Evolutionary conservation across 2,888 invertebrate genomes (phyloP).

Genomic region (Lasioglossum morio): DNA sequence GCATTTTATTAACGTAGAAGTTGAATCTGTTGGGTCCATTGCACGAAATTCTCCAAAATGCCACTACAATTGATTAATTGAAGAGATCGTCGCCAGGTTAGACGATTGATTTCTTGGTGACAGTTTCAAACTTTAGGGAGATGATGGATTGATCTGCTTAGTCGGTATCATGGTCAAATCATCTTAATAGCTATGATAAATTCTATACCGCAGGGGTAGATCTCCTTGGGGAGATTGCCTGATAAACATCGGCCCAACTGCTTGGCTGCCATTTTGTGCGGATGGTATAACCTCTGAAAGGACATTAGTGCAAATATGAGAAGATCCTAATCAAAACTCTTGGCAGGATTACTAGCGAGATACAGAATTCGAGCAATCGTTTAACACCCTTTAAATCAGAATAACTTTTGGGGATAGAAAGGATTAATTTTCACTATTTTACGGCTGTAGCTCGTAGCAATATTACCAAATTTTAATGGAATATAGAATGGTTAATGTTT

Average conservation of each 20-base stretch:
- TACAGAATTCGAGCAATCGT: not conserved
- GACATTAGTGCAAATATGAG: not conserved
- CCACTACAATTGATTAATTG: not conserved
- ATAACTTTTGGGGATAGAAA: not conserved
- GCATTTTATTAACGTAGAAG: not conserved
- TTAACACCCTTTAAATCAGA: not conserved
- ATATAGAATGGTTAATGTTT: too few relatives aligned
- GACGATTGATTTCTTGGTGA: not conserved
- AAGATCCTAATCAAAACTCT: not conserved
- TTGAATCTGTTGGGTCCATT: not conserved
- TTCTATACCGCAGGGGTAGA: not conserved
- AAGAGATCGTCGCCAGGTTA: not conserved
- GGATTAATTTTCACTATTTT: too few relatives aligned
- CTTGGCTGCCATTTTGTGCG: not conserved
- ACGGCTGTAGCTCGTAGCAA: too few relatives aligned
- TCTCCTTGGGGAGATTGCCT: not conserved
- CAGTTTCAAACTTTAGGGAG: not conserved
- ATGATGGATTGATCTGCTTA: not conserved
- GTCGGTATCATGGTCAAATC: not conserved
- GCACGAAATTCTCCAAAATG: not conserved
- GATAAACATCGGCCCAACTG: not conserved
- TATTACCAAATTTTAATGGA: too few relatives aligned
- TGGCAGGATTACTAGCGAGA: not conserved
- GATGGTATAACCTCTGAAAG: not conserved
- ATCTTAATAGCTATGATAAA: not conserved